A percentile compares a stretch with the other conserved stretches of the same genome.
Conservation (phyloP, 2,113 vertebrate species). For the Felis chaus region DNA sequence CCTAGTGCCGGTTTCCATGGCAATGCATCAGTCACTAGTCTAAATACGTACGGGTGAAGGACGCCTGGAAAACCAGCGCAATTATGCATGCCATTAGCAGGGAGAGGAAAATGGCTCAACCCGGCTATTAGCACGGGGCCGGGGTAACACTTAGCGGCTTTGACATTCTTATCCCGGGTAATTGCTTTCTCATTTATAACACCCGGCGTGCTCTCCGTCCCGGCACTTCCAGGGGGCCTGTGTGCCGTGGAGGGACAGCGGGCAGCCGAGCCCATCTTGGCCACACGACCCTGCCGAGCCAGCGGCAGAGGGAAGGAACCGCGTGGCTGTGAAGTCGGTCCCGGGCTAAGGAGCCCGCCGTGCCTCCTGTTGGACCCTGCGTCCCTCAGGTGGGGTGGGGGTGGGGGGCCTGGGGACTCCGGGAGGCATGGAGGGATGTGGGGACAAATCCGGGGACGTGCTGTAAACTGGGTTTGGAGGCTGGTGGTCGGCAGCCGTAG, state of each 20-base stretch:
- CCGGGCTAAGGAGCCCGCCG: rapidly evolving
- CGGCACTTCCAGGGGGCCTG: neutral
- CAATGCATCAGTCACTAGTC: conserved; percentile 95
- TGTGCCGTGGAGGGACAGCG: neutral
- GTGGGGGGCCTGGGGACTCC: neutral
- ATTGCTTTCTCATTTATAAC: conserved; percentile 15
- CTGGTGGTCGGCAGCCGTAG: rapidly evolving
- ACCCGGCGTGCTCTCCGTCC: rapidly evolving
- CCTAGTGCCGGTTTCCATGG: conserved; percentile 93
- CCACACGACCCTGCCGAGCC: rapidly evolving
- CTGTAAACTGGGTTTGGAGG: neutral
- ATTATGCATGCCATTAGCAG: conserved; percentile 88
- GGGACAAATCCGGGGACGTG: neutral
- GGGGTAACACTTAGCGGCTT: conserved; percentile 74
- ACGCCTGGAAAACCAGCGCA: conserved; percentile 86
- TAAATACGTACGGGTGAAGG: conserved; percentile 92
- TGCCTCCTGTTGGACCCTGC: rapidly evolving
- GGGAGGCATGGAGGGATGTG: neutral
- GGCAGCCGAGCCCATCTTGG: neutral
- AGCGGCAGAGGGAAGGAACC: rapidly evolving
- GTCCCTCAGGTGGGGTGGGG: neutral
- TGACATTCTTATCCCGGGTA: conserved; percentile 64
- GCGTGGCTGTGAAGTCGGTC: rapidly evolving
- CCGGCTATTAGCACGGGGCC: conserved; percentile 79
- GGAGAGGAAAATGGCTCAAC: conserved; percentile 83